These are phyloP conservation scores for Myotis brandtii DNA, from an alignment of 2,113 vertebrate species.

Conservation along the genomic window DNA sequence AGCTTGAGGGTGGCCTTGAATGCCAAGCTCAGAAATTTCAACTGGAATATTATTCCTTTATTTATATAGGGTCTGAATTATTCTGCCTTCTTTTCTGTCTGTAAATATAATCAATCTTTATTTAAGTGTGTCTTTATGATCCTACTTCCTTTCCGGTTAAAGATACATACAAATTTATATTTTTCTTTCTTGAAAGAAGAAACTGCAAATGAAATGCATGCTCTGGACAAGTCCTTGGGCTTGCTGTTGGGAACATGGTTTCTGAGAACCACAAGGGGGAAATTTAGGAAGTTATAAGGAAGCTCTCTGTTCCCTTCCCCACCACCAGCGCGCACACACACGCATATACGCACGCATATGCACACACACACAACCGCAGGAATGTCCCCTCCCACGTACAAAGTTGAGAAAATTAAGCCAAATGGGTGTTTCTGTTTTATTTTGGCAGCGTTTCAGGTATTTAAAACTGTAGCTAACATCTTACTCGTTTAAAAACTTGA, in stretches of 20 bases:
- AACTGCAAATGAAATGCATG: neutral
- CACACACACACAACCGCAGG: neutral
- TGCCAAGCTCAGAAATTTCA: neutral
- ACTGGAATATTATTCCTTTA: neutral
- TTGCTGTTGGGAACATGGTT: neutral
- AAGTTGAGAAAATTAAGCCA: neutral
- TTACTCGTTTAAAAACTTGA: conserved; percentile 37
- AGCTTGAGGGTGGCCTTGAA: neutral
- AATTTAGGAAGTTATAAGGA: neutral
- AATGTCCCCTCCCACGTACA: neutral
- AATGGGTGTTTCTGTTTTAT: neutral
- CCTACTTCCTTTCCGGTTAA: neutral
- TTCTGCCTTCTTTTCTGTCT: neutral
- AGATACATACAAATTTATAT: neutral
- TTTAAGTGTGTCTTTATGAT: neutral
- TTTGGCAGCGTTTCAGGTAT: conserved; percentile 22
- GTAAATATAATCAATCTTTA: neutral
- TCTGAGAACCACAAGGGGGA: neutral
- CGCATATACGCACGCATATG: neutral
- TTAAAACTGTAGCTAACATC: conserved; percentile 31
- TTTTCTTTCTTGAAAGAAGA: neutral
- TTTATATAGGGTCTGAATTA: neutral
- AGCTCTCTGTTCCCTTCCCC: neutral
- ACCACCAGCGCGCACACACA: neutral
- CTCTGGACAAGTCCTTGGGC: neutral